Percentiles rank a stretch among this genome's conserved stretches.
Evolutionary conservation across 2,888 invertebrate species (phyloP).

Genomic region (Drosophila neoperkinsi): DNA sequence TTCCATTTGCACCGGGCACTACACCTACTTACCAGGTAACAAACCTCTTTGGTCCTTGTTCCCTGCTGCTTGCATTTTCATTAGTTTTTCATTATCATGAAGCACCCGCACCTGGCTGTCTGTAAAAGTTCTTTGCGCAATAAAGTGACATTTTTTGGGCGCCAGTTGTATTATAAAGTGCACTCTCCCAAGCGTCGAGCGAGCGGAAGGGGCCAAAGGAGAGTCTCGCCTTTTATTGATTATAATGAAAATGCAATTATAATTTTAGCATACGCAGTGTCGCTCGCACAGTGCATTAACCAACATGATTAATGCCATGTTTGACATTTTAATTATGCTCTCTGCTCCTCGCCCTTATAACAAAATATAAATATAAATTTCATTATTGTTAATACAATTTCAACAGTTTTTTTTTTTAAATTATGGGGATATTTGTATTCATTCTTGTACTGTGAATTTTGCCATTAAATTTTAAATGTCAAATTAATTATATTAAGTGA

Average conservation of each 20-base stretch:
- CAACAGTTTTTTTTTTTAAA: conserved; percentile 25
- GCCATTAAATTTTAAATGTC: conserved; percentile 51
- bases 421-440: conserved; percentile 25
- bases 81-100: conserved; percentile 64
- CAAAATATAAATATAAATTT: conserved; percentile 36
- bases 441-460: conserved; percentile 3
- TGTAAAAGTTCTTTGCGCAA: conserved; percentile 72
- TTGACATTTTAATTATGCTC: conserved; percentile 76
- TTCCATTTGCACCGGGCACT: conserved; percentile 67
- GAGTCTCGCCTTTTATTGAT: conserved; percentile 61
- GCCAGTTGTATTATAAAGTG: conserved; percentile 37
- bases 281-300: conserved; percentile 64
- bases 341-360: conserved; percentile 29
- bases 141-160: conserved; percentile 73
- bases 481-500: conserved; percentile 66
- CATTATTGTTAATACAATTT: conserved; percentile 37
- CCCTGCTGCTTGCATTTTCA: conserved; percentile 63
- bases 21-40: neutral
- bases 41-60: conserved; percentile 1
- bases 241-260: conserved; percentile 77
- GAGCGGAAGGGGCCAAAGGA: neutral
- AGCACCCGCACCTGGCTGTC: conserved; percentile 58
- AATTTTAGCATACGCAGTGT: conserved; percentile 57
- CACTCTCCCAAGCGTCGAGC: conserved; percentile 15
- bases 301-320: conserved; percentile 53